Evolutionary conservation across 2,888 invertebrate species (phyloP).

Genomic region (Stenchaetothrips biformis): DNA sequence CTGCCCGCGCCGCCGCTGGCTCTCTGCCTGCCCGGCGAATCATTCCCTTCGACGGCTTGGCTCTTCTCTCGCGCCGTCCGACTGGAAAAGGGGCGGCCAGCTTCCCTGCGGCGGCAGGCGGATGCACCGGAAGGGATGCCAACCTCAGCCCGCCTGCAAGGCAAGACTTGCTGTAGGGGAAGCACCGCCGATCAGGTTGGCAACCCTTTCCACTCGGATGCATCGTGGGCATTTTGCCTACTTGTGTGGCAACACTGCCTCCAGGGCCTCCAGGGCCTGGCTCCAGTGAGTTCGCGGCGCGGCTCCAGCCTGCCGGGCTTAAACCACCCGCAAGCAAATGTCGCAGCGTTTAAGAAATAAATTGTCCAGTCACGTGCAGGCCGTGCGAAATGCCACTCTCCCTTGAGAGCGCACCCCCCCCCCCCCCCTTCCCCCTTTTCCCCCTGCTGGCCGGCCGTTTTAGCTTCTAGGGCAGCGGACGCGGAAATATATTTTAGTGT

Average conservation of each 20-base stretch:
- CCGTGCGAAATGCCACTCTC: neutral
- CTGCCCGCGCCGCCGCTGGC: too few relatives aligned
- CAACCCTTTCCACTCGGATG: neutral
- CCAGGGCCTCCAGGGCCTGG: neutral
- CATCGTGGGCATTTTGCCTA: neutral
- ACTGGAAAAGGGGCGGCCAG: too few relatives aligned
- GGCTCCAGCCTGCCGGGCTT: neutral
- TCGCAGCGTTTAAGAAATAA: neutral
- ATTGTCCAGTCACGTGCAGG: slow-evolving; percentile 1
- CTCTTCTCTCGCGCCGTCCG: too few relatives aligned
- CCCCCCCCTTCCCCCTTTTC: neutral
- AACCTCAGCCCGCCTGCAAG: neutral
- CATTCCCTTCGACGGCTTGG: too few relatives aligned
- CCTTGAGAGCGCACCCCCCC: neutral
- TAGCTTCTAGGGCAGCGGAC: neutral
- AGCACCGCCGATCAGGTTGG: neutral
- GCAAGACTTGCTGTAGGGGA: neutral
- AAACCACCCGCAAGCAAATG: neutral
- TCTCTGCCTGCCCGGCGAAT: too few relatives aligned
- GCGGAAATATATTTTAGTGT: neutral
- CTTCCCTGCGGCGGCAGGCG: too few relatives aligned
- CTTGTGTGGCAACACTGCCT: too few relatives aligned
- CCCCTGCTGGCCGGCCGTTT: neutral
- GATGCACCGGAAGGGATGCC: neutral
- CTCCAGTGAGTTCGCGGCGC: neutral